Base-by-base conservation (phyloP, 2,888 invertebrate genomes). In the Apomyelois bistriatella region DNA sequence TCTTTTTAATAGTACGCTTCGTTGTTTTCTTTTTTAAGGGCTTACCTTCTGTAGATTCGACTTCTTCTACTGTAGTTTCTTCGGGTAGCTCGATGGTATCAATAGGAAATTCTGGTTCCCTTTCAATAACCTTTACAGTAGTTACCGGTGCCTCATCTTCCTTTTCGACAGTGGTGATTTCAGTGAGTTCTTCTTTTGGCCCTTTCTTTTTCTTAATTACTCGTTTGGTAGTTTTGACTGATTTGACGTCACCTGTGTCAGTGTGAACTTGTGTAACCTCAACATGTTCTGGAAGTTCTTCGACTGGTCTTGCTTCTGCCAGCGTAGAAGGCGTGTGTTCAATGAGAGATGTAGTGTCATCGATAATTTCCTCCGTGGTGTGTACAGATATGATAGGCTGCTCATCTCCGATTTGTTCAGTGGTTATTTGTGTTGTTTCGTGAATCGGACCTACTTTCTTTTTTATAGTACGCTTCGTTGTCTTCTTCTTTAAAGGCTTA, bases 381-480 rank as follows among this genome's bases (percentile, higher is more conserved):
- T 48, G 48, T 17, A 48, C 35, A 6, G 16, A 17, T 16, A 17
- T n/a, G 13, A 36, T n/a, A 5, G 48, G 48, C n/a, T 36, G 36
- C n/a, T 36, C 15, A 5, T 48, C 48, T 5, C 36, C 48, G 10
- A 35, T 35, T 36, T 48, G 48, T 36, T 80, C 58, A 1, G 88
- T 75, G n/a, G 58, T 66, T 67, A 81, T 64, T 53, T 80, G 53
- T 4, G 90, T 76, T 4, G 67, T 70, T 68, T 69, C 59, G 52
- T 75, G 54, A 63, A 66, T 59, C 13, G 71, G 54, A 58, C 72
- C 72, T 41, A 63, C 60, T 12, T 66, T 69, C 53, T 71, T 90
- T 62, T 86, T 90, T n/a, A 91, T 89, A 1, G 82, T 69, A 53
- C 83, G 81, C 10, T 62, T 68, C 0, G 58, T 66, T 13, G 68